Evolutionary conservation across 2,888 invertebrate species (phyloP).

Genomic region (Zaprionus bogoriensis): DNA sequence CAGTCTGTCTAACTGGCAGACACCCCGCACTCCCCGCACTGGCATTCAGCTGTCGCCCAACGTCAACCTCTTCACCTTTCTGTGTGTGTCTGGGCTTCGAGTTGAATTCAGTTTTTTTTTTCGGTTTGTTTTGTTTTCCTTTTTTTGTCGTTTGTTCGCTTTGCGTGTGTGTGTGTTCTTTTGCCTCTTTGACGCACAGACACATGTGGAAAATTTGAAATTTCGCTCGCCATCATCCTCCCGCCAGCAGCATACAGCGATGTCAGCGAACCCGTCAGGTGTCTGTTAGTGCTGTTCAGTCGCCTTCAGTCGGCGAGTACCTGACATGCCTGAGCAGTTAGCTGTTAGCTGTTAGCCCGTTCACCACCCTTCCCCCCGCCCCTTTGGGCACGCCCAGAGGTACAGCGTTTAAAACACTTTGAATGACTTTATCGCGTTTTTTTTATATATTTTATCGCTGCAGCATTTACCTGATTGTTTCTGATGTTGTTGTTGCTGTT

Average conservation of each 20-base stretch:
- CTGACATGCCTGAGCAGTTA: constrained; percentile 1
- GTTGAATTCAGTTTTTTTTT: too few species aligned
- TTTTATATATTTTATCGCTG: constrained; percentile 54
- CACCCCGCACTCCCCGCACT: background rate
- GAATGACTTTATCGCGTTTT: constrained; percentile 65
- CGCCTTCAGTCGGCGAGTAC: background rate
- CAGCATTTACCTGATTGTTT: constrained; percentile 56
- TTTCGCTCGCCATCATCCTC: constrained; percentile 33
- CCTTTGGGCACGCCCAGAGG: too few species aligned
- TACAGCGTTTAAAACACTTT: constrained; percentile 55
- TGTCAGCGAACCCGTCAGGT: constrained; percentile 43
- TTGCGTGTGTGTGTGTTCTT: background rate
- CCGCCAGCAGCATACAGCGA: background rate
- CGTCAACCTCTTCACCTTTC: background rate
- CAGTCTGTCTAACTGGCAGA: background rate
- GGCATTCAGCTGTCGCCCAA: background rate
- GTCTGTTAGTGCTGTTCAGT: background rate
- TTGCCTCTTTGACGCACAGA: background rate
- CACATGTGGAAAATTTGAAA: constrained; percentile 18
- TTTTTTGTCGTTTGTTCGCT: background rate
- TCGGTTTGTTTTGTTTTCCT: background rate
- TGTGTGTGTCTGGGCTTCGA: too few species aligned
- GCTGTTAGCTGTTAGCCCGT: background rate
- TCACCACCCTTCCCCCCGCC: background rate
- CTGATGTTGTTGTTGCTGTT: constrained; percentile 31